A percentile compares a stretch with the other conserved stretches of the same genome.
These are phyloP conservation scores for Cyanoliseus patagonus DNA, from an alignment of 2,113 vertebrate genomes.

Conservation along the genomic window DNA sequence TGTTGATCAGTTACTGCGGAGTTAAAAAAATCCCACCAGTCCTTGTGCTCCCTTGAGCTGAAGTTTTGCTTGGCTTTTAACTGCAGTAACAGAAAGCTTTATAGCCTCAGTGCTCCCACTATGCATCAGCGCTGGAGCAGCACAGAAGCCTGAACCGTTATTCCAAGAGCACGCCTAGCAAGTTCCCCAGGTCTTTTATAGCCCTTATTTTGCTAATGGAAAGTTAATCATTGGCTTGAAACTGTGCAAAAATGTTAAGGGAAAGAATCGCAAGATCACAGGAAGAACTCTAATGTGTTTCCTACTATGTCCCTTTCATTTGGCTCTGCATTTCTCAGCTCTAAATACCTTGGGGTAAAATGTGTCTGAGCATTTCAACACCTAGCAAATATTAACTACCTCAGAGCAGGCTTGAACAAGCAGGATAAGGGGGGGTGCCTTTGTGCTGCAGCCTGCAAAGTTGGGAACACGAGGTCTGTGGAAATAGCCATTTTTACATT, in stretches of 20 bases:
- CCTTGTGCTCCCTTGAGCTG: not conserved
- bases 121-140: rapidly evolving
- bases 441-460: not conserved
- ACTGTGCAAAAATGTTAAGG: not conserved
- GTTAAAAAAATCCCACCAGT: not conserved
- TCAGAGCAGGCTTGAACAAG: not conserved
- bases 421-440: not conserved
- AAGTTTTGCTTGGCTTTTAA: not conserved
- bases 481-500: not conserved
- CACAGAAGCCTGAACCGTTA: not conserved
- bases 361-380: constrained; percentile 29
- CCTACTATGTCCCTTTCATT: not conserved
- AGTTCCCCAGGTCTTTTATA: not conserved
- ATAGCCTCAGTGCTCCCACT: rapidly evolving
- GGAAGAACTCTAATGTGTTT: constrained; percentile 10
- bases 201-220: not conserved
- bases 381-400: constrained; percentile 52
- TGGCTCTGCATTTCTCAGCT: not conserved
- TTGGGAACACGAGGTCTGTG: not conserved
- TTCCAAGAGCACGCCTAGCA: not conserved
- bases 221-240: constrained; percentile 45
- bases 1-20: not conserved
- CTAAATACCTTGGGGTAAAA: not conserved
- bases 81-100: not conserved
- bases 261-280: constrained; percentile 35